Conservation (phyloP, 2,888 invertebrate species). For the Hemaris fuciformis region DNA sequence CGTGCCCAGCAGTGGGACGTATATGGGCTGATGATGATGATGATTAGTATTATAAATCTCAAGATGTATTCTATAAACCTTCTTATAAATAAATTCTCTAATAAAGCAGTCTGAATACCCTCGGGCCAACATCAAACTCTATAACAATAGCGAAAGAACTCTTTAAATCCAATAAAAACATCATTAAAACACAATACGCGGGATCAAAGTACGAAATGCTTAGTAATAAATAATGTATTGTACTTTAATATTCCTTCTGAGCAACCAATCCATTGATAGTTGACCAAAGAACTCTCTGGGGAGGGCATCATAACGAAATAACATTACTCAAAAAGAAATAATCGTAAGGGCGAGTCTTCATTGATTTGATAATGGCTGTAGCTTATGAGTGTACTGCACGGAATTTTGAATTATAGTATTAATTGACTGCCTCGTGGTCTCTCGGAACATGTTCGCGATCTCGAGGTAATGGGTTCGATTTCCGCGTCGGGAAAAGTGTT, state of each 20-base stretch:
- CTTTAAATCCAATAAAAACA: background rate
- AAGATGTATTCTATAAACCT: background rate
- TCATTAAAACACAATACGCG: background rate
- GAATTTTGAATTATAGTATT: no score
- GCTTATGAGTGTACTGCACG: no score
- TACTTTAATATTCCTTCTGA: background rate
- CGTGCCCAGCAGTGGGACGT: no score
- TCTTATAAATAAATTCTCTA: background rate
- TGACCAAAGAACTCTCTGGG: background rate
- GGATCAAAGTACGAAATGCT: background rate
- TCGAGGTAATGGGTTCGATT: no score
- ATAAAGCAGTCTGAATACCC: background rate
- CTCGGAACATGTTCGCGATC: no score
- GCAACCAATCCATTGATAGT: slow-evolving; percentile 7
- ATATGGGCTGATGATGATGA: no score
- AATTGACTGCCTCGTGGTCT: no score
- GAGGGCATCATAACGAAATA: background rate
- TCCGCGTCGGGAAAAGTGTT: no score
- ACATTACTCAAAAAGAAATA: background rate
- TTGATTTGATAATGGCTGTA: background rate
- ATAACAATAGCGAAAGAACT: background rate
- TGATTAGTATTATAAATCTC: background rate
- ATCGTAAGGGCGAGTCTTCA: background rate
- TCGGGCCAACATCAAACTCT: background rate
- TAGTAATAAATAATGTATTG: slow-evolving; percentile 3